Conservation (phyloP, 2,888 invertebrate species). For the Hirtodrosophila trivittata region DNA sequence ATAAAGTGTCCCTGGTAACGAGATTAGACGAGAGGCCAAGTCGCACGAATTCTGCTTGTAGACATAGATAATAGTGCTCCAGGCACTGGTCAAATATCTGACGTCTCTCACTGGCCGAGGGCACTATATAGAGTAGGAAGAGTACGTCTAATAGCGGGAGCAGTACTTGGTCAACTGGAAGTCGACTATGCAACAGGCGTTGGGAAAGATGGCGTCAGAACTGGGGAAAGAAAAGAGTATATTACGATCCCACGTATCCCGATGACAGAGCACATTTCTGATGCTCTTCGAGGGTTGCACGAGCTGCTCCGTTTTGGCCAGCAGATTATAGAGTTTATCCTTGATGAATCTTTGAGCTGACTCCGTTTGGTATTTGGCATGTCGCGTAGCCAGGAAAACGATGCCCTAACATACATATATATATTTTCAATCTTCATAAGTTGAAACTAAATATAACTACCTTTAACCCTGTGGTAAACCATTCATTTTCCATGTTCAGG, state of each 20-base stretch:
- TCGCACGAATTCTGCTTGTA: conserved; percentile 58
- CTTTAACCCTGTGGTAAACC: conserved; percentile 73
- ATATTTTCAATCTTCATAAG: neutral
- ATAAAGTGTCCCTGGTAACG: conserved; percentile 80
- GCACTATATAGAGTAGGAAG: conserved; percentile 84
- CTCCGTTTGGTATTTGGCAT: conserved; percentile 69
- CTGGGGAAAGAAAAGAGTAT: conserved; percentile 75
- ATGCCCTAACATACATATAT: conserved; percentile 57
- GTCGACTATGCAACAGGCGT: conserved; percentile 85
- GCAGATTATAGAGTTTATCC: conserved; percentile 57
- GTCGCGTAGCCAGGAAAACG: conserved; percentile 68
- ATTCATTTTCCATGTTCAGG: conserved; percentile 64
- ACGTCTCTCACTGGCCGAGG: conserved; percentile 80
- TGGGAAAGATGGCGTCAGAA: conserved; percentile 73
- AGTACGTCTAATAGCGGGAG: conserved; percentile 85
- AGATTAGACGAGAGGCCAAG: conserved; percentile 41
- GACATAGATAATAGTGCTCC: conserved; percentile 82
- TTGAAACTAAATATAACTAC: conserved; percentile 34
- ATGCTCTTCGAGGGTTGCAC: conserved; percentile 76
- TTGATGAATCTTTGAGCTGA: conserved; percentile 64
- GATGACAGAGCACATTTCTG: conserved; percentile 84
- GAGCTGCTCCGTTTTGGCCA: conserved; percentile 61
- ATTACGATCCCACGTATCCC: conserved; percentile 83
- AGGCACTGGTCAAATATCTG: conserved; percentile 81
- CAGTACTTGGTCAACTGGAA: conserved; percentile 86